Conservation (phyloP, 1,140 invertebrate species). For the Drosophila triauraria region DNA sequence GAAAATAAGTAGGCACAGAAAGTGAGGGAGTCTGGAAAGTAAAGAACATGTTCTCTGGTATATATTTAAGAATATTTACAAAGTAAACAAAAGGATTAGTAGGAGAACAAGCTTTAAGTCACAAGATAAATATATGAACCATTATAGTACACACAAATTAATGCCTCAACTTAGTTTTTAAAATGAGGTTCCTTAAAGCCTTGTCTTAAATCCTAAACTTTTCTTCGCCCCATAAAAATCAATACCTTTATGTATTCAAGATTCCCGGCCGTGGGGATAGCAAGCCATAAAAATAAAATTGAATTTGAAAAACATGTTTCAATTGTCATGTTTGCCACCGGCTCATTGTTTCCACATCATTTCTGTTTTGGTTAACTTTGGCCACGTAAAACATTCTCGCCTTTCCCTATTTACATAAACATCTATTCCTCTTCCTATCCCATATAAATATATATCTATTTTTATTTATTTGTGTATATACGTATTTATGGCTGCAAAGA, state of each 20-base stretch:
- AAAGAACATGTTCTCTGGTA: neutral
- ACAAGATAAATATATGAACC: too few relatives aligned
- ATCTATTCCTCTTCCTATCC: constrained; percentile 31
- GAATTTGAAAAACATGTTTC: constrained; percentile 53
- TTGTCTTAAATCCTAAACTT: neutral
- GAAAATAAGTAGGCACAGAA: neutral
- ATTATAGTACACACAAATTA: neutral
- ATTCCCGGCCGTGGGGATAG: constrained; percentile 5
- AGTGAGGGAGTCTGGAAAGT: neutral
- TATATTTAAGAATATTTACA: neutral
- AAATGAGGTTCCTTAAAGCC: neutral
- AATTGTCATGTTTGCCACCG: constrained; percentile 38
- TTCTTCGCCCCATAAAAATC: constrained; percentile 17
- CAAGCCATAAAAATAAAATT: constrained; percentile 36
- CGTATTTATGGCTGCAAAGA: constrained; percentile 49
- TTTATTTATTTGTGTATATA: constrained; percentile 49
- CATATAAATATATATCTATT: constrained; percentile 25
- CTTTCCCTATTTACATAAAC: constrained; percentile 48
- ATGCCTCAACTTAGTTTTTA: neutral
- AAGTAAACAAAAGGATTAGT: neutral
- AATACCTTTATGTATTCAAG: constrained; percentile 26
- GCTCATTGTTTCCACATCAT: constrained; percentile 64
- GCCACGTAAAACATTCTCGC: constrained; percentile 39
- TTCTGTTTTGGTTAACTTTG: constrained; percentile 50
- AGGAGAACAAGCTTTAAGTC: too few relatives aligned